Evolutionary conservation across 2,113 vertebrate genomes (phyloP).

Genomic region (Psilopogon haemacephalus): DNA sequence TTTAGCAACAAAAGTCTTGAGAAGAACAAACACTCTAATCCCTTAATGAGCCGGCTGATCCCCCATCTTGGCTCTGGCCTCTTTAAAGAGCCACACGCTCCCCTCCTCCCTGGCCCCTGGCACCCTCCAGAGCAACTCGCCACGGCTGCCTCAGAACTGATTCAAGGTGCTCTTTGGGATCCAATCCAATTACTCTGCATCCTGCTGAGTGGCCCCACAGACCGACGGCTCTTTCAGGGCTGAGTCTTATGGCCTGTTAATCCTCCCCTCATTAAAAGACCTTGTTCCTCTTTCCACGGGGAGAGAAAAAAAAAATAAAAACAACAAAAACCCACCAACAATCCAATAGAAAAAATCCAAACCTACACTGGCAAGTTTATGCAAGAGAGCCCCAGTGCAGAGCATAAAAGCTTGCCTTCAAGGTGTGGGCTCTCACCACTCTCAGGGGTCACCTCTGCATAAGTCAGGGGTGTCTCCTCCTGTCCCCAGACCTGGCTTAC

Average conservation of each 20-base stretch:
- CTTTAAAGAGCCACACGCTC: slow-evolving; percentile 73
- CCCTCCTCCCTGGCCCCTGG: slow-evolving; percentile 14
- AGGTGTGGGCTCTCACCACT: background rate
- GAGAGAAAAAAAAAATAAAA: too few relatives aligned
- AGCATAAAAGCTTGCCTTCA: slow-evolving; percentile 52
- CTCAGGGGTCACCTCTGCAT: background rate
- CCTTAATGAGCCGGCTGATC: slow-evolving; percentile 93
- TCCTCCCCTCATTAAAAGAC: slow-evolving; percentile 86
- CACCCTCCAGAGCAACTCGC: slow-evolving; percentile 75
- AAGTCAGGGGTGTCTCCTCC: background rate
- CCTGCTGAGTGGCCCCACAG: slow-evolving; percentile 88
- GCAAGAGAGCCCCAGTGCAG: slow-evolving; percentile 79
- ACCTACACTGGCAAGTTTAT: slow-evolving; percentile 73
- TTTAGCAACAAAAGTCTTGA: slow-evolving; percentile 88
- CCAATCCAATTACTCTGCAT: slow-evolving; percentile 89
- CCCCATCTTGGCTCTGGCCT: slow-evolving; percentile 83
- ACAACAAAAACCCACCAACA: background rate
- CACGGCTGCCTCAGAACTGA: slow-evolving; percentile 77
- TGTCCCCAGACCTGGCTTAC: background rate
- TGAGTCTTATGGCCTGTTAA: slow-evolving; percentile 74
- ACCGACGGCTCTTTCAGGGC: slow-evolving; percentile 86
- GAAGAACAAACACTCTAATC: slow-evolving; percentile 91
- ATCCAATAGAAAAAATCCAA: background rate
- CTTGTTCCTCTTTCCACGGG: slow-evolving; percentile 79
- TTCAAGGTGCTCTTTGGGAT: slow-evolving; percentile 84